A percentile compares a stretch with the other conserved stretches of the same genome.
Conservation (phyloP, 2,797 vertebrate species). For the Chaetodon trifasciatus region DNA sequence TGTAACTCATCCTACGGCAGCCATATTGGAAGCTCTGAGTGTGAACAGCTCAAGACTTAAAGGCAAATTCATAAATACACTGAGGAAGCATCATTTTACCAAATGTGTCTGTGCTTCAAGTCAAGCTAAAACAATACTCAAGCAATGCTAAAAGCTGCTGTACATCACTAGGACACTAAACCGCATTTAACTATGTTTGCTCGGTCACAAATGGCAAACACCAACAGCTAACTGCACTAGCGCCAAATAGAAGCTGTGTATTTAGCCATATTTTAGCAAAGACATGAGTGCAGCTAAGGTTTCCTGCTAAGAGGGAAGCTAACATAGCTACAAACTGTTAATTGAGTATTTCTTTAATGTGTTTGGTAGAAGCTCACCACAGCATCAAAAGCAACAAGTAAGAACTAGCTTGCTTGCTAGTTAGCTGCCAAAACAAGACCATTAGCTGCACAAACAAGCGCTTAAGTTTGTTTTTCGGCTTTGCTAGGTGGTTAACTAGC, state of each 20-base stretch:
- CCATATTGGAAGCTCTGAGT: conserved; percentile 19
- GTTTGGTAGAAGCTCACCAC: background rate
- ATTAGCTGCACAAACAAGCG: too few relatives aligned
- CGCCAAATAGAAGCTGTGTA: background rate
- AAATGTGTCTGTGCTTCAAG: too few relatives aligned
- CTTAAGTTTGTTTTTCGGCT: background rate
- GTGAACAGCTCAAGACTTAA: conserved; percentile 4
- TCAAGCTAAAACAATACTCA: too few relatives aligned
- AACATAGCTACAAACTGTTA: background rate
- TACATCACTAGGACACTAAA: too few relatives aligned
- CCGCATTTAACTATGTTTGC: background rate
- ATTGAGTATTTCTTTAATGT: background rate
- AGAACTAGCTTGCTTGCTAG: background rate
- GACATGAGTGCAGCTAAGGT: background rate
- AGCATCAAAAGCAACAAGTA: background rate
- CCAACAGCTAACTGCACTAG: background rate
- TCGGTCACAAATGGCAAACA: background rate
- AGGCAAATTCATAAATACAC: background rate
- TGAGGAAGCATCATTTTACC: background rate
- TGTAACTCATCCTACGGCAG: conserved; percentile 41
- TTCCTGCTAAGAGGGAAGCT: background rate
- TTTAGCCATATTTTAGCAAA: background rate
- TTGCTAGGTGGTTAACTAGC: background rate
- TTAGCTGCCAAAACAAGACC: background rate
- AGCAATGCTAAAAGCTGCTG: background rate